Percentiles rank a stretch among this genome's conserved stretches.
These are phyloP conservation scores for Rhyacichthys aspro DNA, from an alignment of 2,797 vertebrate genomes.

Conservation along the genomic window DNA sequence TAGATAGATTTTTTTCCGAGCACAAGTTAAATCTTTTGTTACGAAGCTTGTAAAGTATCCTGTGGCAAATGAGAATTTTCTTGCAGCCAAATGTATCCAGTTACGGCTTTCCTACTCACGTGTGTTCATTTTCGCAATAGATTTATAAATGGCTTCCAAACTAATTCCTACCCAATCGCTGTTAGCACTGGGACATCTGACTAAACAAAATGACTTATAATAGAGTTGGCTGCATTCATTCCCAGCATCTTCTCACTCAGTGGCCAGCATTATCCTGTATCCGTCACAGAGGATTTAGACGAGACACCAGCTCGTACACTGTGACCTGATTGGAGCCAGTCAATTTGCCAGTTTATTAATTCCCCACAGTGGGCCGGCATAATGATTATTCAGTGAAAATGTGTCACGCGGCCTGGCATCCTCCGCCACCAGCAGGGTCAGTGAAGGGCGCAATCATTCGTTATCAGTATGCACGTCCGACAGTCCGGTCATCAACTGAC, in stretches of 20 bases:
- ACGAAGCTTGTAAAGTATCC: too few species aligned
- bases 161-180: conserved; percentile 14
- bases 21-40: too few species aligned
- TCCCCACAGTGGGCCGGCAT: conserved; percentile 55
- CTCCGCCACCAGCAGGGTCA: conserved; percentile 63
- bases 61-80: too few species aligned
- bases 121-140: too few species aligned
- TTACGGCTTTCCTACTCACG: too few species aligned
- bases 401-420: conserved; percentile 59
- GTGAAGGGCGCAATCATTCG: conserved; percentile 62
- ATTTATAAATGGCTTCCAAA: neutral
- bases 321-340: conserved; percentile 73
- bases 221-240: conserved; percentile 35
- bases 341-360: conserved; percentile 78
- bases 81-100: too few species aligned
- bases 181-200: neutral
- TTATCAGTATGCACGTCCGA: conserved; percentile 65
- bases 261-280: conserved; percentile 41
- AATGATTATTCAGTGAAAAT: conserved; percentile 74
- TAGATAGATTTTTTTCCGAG: too few species aligned
- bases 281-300: conserved; percentile 62
- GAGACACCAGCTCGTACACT: conserved; percentile 60
- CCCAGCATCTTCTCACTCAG: conserved; percentile 25
- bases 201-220: conserved; percentile 43
- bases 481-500: conserved; percentile 63